These are phyloP conservation scores for Sarcophaga bullata DNA, from an alignment of 1,140 invertebrate species.

Conservation along the genomic window DNA sequence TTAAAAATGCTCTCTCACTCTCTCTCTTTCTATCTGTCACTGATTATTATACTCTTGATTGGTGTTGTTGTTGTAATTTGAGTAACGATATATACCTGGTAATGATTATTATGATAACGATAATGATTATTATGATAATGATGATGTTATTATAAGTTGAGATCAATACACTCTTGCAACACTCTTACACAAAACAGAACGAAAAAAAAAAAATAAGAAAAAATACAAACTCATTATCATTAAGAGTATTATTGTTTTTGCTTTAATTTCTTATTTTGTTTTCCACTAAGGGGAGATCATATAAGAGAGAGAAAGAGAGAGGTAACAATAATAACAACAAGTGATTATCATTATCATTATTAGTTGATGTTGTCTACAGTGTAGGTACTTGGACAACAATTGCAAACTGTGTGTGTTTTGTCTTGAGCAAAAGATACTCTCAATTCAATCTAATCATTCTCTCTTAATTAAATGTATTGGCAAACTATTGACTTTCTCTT, in stretches of 20 bases:
- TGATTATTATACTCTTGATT: background rate
- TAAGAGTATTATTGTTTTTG: background rate
- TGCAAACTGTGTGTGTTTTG: background rate
- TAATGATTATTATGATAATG: background rate
- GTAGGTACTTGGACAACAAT: background rate
- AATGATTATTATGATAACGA: background rate
- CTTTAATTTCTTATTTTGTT: background rate
- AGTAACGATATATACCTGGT: background rate
- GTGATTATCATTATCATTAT: background rate
- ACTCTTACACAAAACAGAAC: too few relatives aligned
- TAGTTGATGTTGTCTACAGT: background rate
- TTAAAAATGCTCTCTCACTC: too few relatives aligned
- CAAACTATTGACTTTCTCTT: too few relatives aligned
- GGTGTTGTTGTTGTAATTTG: background rate
- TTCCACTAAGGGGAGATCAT: background rate
- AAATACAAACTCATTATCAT: background rate
- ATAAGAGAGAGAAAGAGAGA: background rate
- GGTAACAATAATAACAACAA: slow-evolving; percentile 1
- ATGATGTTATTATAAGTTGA: background rate
- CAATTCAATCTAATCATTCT: too few relatives aligned
- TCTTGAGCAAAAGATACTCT: too few relatives aligned
- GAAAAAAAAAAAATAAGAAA: background rate
- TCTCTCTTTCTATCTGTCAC: background rate
- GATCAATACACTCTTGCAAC: background rate
- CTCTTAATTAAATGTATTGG: too few relatives aligned